Evolutionary conservation across 2,113 vertebrate species (phyloP).

Genomic region (Tonatia bakeri): DNA sequence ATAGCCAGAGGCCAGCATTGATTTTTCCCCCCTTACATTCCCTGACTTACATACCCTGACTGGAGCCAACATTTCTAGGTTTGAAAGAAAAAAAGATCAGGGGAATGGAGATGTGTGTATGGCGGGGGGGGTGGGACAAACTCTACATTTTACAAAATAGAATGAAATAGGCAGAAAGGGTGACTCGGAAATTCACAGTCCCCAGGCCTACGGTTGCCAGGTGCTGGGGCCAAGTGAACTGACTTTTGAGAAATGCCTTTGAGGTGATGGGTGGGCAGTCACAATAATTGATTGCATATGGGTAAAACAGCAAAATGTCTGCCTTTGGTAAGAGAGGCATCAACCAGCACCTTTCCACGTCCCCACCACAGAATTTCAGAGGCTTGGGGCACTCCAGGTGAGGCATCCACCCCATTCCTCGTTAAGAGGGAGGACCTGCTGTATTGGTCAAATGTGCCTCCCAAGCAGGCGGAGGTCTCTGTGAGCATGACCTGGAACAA

Average conservation of each 20-base stretch:
- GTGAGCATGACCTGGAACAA: background rate
- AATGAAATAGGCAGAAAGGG: background rate
- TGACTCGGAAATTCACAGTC: background rate
- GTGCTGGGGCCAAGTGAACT: background rate
- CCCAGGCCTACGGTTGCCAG: background rate
- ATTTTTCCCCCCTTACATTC: background rate
- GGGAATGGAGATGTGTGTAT: background rate
- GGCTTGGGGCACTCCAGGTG: background rate
- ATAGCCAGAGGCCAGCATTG: constrained; percentile 50
- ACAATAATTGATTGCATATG: background rate
- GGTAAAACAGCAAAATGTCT: background rate
- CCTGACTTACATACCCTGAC: constrained; percentile 7
- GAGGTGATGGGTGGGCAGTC: background rate
- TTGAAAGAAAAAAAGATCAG: background rate
- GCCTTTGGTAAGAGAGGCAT: background rate
- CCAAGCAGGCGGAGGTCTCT: background rate
- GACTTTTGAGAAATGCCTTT: background rate
- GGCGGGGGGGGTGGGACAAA: background rate
- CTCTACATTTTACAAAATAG: background rate
- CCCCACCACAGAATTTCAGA: background rate
- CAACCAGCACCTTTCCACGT: background rate
- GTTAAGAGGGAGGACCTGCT: background rate
- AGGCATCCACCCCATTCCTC: background rate
- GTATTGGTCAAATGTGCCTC: too few relatives aligned
- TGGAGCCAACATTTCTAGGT: background rate